Evolutionary conservation across 2,113 vertebrate species (phyloP).

Genomic region (Cettia cetti): DNA sequence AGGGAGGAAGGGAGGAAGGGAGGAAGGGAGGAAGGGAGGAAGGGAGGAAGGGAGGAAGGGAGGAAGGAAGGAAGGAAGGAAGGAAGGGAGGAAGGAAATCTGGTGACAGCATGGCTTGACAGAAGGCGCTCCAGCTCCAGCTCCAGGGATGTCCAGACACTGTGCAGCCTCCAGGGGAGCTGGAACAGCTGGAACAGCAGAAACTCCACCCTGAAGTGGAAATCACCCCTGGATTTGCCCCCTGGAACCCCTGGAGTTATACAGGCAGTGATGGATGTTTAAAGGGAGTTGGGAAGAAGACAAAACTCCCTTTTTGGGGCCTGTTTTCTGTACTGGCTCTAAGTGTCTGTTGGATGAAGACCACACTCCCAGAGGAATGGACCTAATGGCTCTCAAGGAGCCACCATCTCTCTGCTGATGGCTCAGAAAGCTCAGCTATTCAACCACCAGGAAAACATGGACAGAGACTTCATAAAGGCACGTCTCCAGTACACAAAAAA

Average conservation of each 20-base stretch:
- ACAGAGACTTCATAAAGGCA: conserved; percentile 9
- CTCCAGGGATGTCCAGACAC: not conserved
- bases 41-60: too few species aligned
- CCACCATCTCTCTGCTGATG: conserved; percentile 18
- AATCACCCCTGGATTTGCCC: not conserved
- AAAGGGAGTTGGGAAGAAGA: not conserved
- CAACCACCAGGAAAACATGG: not conserved
- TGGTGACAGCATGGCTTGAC: not conserved
- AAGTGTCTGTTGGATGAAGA: not conserved
- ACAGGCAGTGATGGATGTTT: fast-evolving
- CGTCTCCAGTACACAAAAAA: conserved; percentile 39
- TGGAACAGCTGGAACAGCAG: too few species aligned
- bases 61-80: too few species aligned
- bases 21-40: too few species aligned
- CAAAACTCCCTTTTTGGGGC: not conserved
- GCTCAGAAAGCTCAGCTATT: conserved; percentile 16
- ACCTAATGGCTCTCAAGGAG: conserved; percentile 58
- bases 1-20: too few species aligned
- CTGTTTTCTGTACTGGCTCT: not conserved
- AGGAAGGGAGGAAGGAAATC: too few species aligned
- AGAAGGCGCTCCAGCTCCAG: not conserved
- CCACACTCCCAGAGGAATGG: not conserved
- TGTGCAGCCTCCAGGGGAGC: fast-evolving
- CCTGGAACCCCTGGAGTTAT: not conserved
- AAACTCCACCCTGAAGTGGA: not conserved